Conservation (phyloP, 2,888 invertebrate genomes). For the Hyposoter didymator region DNA sequence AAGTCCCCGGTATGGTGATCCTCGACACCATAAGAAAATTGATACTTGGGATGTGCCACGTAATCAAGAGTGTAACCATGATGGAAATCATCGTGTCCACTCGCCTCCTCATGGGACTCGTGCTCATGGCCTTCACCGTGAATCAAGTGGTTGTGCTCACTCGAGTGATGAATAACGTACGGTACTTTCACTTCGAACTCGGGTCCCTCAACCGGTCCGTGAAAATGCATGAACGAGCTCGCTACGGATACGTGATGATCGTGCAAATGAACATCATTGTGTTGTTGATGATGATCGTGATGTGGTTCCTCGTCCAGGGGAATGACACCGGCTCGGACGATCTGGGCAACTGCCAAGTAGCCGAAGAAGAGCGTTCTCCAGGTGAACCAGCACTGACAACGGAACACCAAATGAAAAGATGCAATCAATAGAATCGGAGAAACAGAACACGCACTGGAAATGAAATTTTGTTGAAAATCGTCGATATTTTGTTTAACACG, state of each 20-base stretch:
- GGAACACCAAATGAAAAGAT: not conserved
- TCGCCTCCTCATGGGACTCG: constrained; percentile 64
- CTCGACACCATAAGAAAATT: constrained; percentile 81
- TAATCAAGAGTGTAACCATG: constrained; percentile 77
- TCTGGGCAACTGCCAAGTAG: constrained; percentile 38
- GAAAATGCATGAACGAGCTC: constrained; percentile 81
- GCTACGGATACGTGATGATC: constrained; percentile 75
- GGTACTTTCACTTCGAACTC: constrained; percentile 81
- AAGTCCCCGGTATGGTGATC: constrained; percentile 83
- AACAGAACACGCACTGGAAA: too few relatives aligned
- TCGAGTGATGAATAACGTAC: constrained; percentile 73
- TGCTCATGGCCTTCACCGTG: constrained; percentile 68
- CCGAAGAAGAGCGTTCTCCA: constrained; percentile 50
- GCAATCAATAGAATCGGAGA: not conserved
- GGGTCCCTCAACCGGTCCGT: constrained; percentile 82
- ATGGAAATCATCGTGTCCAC: constrained; percentile 68
- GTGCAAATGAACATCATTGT: constrained; percentile 54
- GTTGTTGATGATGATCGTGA: constrained; percentile 35
- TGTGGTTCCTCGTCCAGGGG: constrained; percentile 51
- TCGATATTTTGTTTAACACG: too few relatives aligned
- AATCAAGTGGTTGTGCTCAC: constrained; percentile 66
- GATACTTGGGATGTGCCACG: constrained; percentile 80
- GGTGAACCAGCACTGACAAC: constrained; percentile 14
- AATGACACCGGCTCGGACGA: constrained; percentile 58
- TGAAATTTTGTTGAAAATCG: too few relatives aligned